A percentile compares a stretch with the other conserved stretches of the same genome.
Evolutionary conservation across 2,888 invertebrate genomes (phyloP).

Genomic region (Sarcophaga subvicina): DNA sequence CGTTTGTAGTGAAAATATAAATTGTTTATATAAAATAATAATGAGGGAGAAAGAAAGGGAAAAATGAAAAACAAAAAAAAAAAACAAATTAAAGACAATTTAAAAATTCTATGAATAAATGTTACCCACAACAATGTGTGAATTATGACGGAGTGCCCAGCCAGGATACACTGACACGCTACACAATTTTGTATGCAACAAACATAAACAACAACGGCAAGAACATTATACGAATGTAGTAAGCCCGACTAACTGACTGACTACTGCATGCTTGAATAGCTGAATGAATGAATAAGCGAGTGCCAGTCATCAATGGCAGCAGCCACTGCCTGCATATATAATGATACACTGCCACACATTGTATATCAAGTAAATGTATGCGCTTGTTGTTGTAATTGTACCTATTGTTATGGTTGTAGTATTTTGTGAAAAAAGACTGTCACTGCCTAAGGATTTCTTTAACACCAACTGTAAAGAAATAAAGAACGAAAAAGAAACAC

Average conservation of each 20-base stretch:
- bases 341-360: constrained; percentile 24
- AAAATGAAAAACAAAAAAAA: constrained; percentile 11
- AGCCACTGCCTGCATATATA: background rate
- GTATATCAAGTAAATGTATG: constrained; percentile 36
- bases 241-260: background rate
- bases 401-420: constrained; percentile 5
- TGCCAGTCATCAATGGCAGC: background rate
- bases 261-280: background rate
- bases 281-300: constrained; percentile 1
- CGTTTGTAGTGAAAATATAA: constrained; percentile 30
- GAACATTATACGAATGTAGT: too few species aligned
- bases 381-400: constrained; percentile 39
- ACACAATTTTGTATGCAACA: background rate
- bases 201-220: constrained; percentile 6
- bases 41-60: constrained; percentile 13
- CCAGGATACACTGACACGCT: constrained; percentile 9
- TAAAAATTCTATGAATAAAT: constrained; percentile 28
- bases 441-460: constrained; percentile 65
- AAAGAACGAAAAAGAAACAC: constrained; percentile 28
- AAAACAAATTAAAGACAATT: constrained; percentile 17
- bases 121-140: constrained; percentile 60
- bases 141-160: constrained; percentile 45
- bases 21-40: constrained; percentile 29
- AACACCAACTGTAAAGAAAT: constrained; percentile 56
- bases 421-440: constrained; percentile 54